A percentile compares a stretch with the other conserved stretches of the same genome.
phyloP scores from a whole-genome alignment of 2,888 invertebrate species.

The Orchesellides sinensis region DNA sequence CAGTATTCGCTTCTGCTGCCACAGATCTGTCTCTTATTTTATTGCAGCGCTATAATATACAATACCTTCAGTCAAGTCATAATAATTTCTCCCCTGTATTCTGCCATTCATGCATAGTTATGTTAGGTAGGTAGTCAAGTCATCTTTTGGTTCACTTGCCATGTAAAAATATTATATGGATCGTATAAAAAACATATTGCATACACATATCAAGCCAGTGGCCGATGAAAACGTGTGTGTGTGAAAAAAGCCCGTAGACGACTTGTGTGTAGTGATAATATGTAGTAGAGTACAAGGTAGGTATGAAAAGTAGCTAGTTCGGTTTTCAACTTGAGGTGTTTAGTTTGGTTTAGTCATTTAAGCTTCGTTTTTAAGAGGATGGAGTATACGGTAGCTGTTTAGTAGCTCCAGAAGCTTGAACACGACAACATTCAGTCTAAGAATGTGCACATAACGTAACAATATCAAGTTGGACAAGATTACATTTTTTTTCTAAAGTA shows the following conservation, averaged over 20 bases:
- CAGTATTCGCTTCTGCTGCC: constrained; percentile 27
- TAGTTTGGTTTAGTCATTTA: not conserved
- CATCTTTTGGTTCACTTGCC: too few relatives aligned
- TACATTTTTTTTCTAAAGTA: constrained; percentile 37
- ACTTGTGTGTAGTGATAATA: too few relatives aligned
- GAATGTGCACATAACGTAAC: not conserved
- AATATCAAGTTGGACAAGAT: constrained; percentile 4
- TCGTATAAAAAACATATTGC: too few relatives aligned
- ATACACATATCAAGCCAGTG: too few relatives aligned
- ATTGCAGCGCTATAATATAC: constrained; percentile 15
- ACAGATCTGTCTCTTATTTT: constrained; percentile 64
- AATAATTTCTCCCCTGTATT: not conserved
- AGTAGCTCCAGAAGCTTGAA: constrained; percentile 62
- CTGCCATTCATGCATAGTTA: not conserved
- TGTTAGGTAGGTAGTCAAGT: not conserved
- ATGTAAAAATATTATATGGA: too few relatives aligned
- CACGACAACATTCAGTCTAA: constrained; percentile 42
- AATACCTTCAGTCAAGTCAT: constrained; percentile 2
- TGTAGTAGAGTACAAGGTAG: too few relatives aligned
- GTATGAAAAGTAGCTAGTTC: not conserved
- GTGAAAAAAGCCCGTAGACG: too few relatives aligned
- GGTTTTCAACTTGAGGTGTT: not conserved
- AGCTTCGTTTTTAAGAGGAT: not conserved
- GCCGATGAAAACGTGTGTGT: too few relatives aligned
- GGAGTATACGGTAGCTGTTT: constrained; percentile 47